These are phyloP conservation scores for Amia ocellicauda DNA, from an alignment of 2,113 vertebrate genomes.

Conservation along the genomic window DNA sequence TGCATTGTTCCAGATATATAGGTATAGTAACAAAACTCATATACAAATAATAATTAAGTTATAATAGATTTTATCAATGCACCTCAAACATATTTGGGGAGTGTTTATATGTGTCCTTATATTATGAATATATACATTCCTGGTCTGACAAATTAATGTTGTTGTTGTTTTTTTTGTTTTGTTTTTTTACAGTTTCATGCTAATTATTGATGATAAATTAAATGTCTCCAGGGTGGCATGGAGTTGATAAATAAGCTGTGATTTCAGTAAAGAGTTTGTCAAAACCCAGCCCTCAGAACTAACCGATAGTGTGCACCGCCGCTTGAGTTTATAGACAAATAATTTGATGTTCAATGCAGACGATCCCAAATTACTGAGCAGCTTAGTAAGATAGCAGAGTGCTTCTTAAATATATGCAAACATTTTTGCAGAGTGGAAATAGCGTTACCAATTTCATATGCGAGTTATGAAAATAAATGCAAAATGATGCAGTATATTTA, in stretches of 20 bases:
- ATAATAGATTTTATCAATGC: no score
- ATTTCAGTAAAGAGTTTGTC: constrained; percentile 21
- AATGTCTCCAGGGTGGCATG: constrained; percentile 48
- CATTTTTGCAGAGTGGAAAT: constrained; percentile 35
- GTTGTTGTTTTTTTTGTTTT: no score
- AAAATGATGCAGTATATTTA: constrained; percentile 37
- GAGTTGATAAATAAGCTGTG: constrained; percentile 40
- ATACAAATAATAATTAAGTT: no score
- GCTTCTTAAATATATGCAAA: constrained; percentile 48
- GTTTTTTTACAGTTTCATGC: no score
- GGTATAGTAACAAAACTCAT: no score
- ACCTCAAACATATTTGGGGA: no score
- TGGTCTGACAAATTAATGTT: no score
- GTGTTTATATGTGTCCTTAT: no score
- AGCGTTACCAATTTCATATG: constrained; percentile 51
- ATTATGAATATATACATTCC: no score
- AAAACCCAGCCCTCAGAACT: constrained; percentile 26
- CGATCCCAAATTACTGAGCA: constrained; percentile 46
- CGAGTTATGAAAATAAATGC: constrained; percentile 49
- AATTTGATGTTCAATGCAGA: constrained; percentile 35
- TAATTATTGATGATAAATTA: constrained; percentile 44
- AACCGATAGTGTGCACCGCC: constrained; percentile 26
- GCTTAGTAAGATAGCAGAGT: constrained; percentile 33
- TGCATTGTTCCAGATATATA: no score
- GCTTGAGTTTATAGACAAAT: constrained; percentile 31